These are phyloP conservation scores for Steatocranus sp. DNA, from an alignment of 2,797 vertebrate species.

Conservation along the genomic window DNA sequence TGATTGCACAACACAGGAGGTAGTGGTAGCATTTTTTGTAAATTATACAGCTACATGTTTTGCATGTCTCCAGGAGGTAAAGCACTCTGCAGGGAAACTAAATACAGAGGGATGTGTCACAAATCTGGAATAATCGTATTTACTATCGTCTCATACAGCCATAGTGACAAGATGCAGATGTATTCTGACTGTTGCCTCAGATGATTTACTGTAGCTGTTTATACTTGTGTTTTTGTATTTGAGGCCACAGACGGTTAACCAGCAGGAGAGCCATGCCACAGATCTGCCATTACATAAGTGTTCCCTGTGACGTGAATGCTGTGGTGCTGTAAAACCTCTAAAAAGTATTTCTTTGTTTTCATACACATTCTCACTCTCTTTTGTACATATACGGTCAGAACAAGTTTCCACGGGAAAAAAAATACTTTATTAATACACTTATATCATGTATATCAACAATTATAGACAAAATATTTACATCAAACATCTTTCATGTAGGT, in stretches of 20 bases:
- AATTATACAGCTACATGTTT: background rate
- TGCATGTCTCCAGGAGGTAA: background rate
- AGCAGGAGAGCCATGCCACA: slow-evolving; percentile 18
- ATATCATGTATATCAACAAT: slow-evolving; percentile 91
- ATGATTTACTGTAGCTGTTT: background rate
- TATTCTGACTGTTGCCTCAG: slow-evolving; percentile 11
- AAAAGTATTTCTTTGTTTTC: background rate
- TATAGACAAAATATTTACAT: slow-evolving; percentile 99
- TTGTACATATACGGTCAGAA: background rate
- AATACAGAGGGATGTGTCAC: background rate
- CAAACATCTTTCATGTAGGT: slow-evolving; percentile 88
- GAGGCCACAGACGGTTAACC: slow-evolving; percentile 20
- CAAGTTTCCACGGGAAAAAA: slow-evolving; percentile 91
- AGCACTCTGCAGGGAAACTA: background rate
- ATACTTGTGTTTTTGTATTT: background rate
- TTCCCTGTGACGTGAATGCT: slow-evolving; percentile 25
- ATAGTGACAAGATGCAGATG: slow-evolving; percentile 3
- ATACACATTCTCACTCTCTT: background rate
- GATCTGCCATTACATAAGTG: slow-evolving; percentile 40
- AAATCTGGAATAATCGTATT: background rate
- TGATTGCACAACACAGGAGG: background rate
- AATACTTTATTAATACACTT: slow-evolving; percentile 92
- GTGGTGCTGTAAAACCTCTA: background rate
- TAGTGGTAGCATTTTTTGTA: background rate
- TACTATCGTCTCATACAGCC: background rate